These are phyloP conservation scores for Archips xylosteana DNA, from an alignment of 2,888 invertebrate species.

Conservation along the genomic window DNA sequence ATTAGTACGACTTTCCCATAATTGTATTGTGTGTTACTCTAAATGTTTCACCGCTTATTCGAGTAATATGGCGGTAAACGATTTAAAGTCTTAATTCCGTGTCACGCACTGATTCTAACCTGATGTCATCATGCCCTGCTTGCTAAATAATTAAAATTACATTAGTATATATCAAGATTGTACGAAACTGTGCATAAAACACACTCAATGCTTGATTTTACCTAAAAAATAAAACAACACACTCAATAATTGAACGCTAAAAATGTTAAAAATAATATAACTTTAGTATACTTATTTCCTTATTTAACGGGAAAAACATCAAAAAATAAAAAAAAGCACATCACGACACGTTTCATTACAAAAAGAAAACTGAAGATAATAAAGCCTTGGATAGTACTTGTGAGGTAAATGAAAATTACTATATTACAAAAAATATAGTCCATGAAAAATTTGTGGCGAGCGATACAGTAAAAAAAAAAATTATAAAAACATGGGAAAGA, in stretches of 20 bases:
- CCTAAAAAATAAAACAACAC: not conserved
- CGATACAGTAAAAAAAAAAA: no score
- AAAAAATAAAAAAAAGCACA: no score
- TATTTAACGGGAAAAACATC: no score
- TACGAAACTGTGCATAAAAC: not conserved
- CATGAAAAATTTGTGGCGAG: no score
- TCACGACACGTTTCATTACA: no score
- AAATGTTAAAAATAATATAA: no score
- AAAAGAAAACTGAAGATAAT: no score
- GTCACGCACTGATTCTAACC: conserved; percentile 22
- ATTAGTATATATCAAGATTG: conserved; percentile 30
- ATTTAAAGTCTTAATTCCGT: not conserved
- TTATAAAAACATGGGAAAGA: no score
- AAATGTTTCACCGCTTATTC: conserved; percentile 5
- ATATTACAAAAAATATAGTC: no score
- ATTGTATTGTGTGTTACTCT: not conserved
- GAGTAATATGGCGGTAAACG: conserved; percentile 4
- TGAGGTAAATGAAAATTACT: no score
- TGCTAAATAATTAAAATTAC: conserved; percentile 33
- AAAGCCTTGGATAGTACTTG: no score
- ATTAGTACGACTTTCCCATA: not conserved
- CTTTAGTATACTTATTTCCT: no score
- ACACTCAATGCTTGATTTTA: not conserved
- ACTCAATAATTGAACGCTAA: not conserved
- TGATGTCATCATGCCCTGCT: conserved; percentile 37